A percentile compares a stretch with the other conserved stretches of the same genome.
Evolutionary conservation across 1,140 invertebrate genomes (phyloP).

Genomic region (Euschistus heros): DNA sequence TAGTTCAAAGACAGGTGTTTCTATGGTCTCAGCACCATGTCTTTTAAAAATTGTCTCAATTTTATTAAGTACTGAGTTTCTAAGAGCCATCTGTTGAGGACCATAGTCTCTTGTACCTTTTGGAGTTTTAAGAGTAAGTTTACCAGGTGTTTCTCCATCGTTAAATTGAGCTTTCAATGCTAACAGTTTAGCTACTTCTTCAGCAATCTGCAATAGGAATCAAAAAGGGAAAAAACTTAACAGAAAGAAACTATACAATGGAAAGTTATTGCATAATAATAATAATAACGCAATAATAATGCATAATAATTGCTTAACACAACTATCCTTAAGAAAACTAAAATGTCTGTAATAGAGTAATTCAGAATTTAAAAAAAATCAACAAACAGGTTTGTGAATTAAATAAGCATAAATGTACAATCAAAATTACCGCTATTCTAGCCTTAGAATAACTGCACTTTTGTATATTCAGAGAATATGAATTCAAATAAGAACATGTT

Average conservation of each 20-base stretch:
- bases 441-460: background rate
- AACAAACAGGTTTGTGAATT: background rate
- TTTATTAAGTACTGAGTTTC: slow-evolving; percentile 79
- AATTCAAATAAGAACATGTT: background rate
- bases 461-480: background rate
- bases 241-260: background rate
- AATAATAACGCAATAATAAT: background rate
- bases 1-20: slow-evolving; percentile 97
- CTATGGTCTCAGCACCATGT: slow-evolving; percentile 97
- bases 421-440: background rate
- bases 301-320: background rate
- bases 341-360: background rate
- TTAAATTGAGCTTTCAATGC: slow-evolving; percentile 61
- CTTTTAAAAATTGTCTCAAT: slow-evolving; percentile 86
- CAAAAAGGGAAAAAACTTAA: background rate
- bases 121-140: slow-evolving; percentile 79
- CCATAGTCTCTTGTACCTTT: slow-evolving; percentile 95
- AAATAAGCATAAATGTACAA: background rate
- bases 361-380: background rate
- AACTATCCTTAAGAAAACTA: background rate
- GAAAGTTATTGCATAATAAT: background rate
- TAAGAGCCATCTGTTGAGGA: slow-evolving; percentile 87
- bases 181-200: slow-evolving; percentile 71
- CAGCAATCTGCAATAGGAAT: slow-evolving; percentile 48
- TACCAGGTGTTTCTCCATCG: slow-evolving; percentile 46